Base-by-base conservation (phyloP, 2,888 invertebrate genomes). In the Folsomia candida region DNA sequence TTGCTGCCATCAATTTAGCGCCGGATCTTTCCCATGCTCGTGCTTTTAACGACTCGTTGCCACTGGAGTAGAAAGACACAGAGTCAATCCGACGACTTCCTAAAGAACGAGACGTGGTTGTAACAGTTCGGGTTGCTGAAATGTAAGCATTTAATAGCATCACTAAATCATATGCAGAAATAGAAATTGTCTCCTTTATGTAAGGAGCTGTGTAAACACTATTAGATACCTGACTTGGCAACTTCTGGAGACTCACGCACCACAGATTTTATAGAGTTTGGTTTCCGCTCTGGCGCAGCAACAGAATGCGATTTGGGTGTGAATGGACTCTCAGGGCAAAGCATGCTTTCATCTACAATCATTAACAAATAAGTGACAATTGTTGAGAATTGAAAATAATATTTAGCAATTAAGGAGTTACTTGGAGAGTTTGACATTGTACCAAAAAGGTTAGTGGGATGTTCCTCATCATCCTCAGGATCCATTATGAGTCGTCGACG, bases 1-100 rank as follows among this genome's bases (percentile, higher is more conserved):
- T 72, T 11, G 76, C 78, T 61, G 76, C 76, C 71, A 77, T 72
- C 66, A 78, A 63, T 61, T 76, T 74, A 14, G 67, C 68, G 51
- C 76, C 78, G 4, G 76, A 76, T 24, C 75, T 73, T 59, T 76
- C 76, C 76, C 78, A 76, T 0, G 75, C 75, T 20, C 73, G 54
- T 1, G 75, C 71, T 25, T 71, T 76, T 11, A 62, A 60, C 18
- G 70, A 68, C 25, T 60, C 61, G 18, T 24, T 28, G 9, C 65
- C 67, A 14, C 59, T 60, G 1, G 73, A 74, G 51, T 76, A 76
- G 25, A 76, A 76, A 3, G 76, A 76, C 0, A 72, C 24, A 1
- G 73, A 72, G 2, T 70, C 71, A 1, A 76, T 72, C 58, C 70
- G 28, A 1, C 22, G 28, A 24, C 70, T 63, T 14, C 64, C 61